phyloP scores from a whole-genome alignment of 2,113 vertebrate species.

The Camelus dromedarius region DNA sequence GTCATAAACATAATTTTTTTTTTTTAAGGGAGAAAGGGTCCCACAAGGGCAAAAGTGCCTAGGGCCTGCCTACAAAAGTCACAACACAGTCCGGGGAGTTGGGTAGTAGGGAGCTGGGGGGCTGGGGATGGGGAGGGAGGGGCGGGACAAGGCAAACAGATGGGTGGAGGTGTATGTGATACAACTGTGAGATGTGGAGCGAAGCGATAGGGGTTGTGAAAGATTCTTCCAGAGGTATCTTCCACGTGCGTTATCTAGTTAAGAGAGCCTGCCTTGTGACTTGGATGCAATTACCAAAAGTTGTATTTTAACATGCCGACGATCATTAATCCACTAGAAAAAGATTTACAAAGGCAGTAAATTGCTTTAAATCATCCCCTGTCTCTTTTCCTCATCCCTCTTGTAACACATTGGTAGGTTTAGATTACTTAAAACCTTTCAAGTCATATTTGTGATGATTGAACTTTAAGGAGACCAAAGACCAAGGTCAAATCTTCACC shows the following conservation, averaged over 20 bases:
- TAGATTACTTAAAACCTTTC: constrained; percentile 14
- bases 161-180: accelerated
- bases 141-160: not conserved
- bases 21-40: not conserved
- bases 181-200: not conserved
- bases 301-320: constrained; percentile 81
- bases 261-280: constrained; percentile 60
- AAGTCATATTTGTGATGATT: constrained; percentile 19
- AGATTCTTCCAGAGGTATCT: not conserved
- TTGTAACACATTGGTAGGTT: not conserved
- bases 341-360: constrained; percentile 82
- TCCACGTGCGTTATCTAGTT: constrained; percentile 29
- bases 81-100: too few relatives aligned
- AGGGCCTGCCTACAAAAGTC: not conserved
- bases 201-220: too few relatives aligned
- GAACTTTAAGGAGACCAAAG: not conserved
- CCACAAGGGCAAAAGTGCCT: too few relatives aligned
- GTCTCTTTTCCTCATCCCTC: constrained; percentile 59
- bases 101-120: accelerated
- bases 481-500: not conserved
- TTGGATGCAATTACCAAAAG: constrained; percentile 30
- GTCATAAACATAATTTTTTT: not conserved
- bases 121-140: accelerated
- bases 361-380: constrained; percentile 74
- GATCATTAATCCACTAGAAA: constrained; percentile 78